Evolutionary conservation across 1,140 invertebrate species (phyloP).

Genomic region (Eupristina koningsbergeri): DNA sequence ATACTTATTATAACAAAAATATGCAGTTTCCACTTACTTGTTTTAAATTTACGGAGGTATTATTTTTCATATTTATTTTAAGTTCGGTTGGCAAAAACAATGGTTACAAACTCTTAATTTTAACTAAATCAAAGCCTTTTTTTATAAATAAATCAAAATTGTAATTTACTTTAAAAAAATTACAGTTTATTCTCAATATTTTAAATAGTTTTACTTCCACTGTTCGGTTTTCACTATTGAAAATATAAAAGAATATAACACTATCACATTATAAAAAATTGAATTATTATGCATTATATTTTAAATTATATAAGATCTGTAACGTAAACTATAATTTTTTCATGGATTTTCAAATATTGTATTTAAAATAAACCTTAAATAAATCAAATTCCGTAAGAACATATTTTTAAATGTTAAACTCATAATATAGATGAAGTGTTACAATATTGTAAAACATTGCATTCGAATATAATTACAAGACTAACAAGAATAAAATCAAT

Average conservation of each 20-base stretch:
- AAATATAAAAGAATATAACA: neutral
- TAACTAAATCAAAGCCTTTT: neutral
- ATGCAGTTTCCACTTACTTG: neutral
- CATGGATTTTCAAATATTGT: neutral
- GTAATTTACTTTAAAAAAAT: conserved; percentile 6
- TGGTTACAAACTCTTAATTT: neutral
- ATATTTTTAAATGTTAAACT: neutral
- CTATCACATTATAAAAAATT: neutral
- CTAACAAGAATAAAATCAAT: too few relatives aligned
- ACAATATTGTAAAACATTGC: neutral
- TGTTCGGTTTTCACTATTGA: conserved; percentile 22
- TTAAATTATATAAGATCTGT: neutral
- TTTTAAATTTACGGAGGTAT: neutral
- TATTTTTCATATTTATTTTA: neutral
- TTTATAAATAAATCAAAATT: neutral
- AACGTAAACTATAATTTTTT: neutral
- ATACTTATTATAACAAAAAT: neutral
- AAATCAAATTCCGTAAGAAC: neutral
- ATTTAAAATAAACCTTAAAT: neutral
- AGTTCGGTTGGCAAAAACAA: neutral
- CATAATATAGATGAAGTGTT: neutral
- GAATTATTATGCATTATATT: neutral
- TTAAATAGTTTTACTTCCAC: neutral
- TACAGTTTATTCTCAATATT: neutral
- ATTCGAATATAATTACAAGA: neutral